Percentiles rank a stretch among this genome's conserved stretches.
These are phyloP conservation scores for Lithophane ornitopus DNA, from an alignment of 2,888 invertebrate genomes.

Conservation along the genomic window DNA sequence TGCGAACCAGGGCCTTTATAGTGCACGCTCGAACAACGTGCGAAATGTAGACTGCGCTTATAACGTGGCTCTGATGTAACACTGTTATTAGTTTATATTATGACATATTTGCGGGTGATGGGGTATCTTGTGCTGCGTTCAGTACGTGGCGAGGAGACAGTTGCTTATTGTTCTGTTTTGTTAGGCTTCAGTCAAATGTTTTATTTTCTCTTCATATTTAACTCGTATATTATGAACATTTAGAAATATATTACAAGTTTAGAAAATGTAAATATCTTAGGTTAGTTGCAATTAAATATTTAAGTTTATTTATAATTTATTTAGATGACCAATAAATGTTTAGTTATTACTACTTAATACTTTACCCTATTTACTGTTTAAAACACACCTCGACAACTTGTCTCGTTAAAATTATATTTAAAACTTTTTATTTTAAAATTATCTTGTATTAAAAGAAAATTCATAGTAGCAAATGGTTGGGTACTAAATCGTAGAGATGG, in stretches of 20 bases:
- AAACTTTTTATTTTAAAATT: conserved; percentile 2
- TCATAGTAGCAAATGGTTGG: background rate
- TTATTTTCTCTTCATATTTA: background rate
- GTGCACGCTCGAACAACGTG: conserved; percentile 64
- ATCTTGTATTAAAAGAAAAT: conserved; percentile 3
- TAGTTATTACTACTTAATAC: background rate
- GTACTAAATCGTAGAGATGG: conserved; percentile 15
- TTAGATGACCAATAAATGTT: background rate
- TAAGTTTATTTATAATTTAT: background rate
- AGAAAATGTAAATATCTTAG: background rate
- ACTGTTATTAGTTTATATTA: conserved; percentile 52
- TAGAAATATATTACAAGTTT: too few relatives aligned
- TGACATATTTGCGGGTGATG: conserved; percentile 32
- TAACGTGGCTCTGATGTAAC: conserved; percentile 48
- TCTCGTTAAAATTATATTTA: conserved; percentile 19
- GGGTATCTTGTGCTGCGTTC: conserved; percentile 19
- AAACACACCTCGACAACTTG: background rate
- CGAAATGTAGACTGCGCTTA: conserved; percentile 65
- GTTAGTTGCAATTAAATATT: background rate
- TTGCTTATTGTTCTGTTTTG: background rate
- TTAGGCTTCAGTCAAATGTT: background rate
- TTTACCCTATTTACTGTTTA: background rate
- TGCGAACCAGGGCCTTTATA: conserved; percentile 65
- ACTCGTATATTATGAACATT: rapidly evolving
- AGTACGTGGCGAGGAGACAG: background rate